Evolutionary conservation across 1,140 invertebrate genomes (phyloP).

Genomic region (Zaprionus kolodkinae): DNA sequence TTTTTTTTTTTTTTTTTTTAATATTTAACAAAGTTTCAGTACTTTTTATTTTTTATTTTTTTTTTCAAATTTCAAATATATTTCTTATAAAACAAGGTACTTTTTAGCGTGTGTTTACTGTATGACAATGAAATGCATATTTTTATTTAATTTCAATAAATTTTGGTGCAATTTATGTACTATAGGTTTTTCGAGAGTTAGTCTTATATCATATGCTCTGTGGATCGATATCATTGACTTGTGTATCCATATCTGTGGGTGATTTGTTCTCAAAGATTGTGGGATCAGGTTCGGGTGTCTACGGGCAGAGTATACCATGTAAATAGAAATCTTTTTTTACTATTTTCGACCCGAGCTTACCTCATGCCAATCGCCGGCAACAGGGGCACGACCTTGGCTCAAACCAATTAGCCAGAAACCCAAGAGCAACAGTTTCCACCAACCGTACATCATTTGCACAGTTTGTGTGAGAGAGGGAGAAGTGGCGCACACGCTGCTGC

Average conservation of each 20-base stretch:
- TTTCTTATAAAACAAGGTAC: background rate
- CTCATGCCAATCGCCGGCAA: slow-evolving; percentile 32
- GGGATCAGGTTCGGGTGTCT: slow-evolving; percentile 51
- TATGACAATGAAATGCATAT: background rate
- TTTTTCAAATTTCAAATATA: background rate
- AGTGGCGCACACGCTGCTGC: slow-evolving; percentile 17
- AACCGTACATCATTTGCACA: slow-evolving; percentile 59
- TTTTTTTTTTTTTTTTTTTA: background rate
- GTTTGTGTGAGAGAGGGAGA: background rate
- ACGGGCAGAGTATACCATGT: background rate
- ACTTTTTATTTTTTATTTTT: background rate
- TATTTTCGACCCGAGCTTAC: slow-evolving; percentile 14
- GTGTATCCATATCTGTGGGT: slow-evolving; percentile 4
- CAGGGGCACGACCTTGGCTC: slow-evolving; percentile 46
- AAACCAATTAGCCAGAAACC: slow-evolving; percentile 43
- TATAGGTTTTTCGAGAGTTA: background rate
- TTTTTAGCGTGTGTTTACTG: background rate
- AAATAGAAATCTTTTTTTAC: background rate
- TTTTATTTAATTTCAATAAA: background rate
- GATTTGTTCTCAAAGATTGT: slow-evolving; percentile 54
- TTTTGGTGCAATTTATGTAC: background rate
- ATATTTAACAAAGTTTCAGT: background rate
- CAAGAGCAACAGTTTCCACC: slow-evolving; percentile 34
- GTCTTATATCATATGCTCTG: background rate
- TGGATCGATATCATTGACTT: slow-evolving; percentile 24